These are phyloP conservation scores for Paramormyrops hopkinsi DNA, from an alignment of 2,797 vertebrate species.

Conservation along the genomic window DNA sequence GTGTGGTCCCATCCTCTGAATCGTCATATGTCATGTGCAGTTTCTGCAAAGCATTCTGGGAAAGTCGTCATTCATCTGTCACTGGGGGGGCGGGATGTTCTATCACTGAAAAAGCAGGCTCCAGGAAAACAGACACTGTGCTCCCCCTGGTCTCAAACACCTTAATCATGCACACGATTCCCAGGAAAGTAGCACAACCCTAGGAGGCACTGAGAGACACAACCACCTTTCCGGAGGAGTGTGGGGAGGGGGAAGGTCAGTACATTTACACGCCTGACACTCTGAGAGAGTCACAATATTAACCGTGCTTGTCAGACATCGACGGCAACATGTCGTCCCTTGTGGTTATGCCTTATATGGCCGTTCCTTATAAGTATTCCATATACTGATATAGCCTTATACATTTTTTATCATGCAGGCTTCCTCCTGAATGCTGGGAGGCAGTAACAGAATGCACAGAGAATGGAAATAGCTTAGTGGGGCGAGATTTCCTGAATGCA, in stretches of 20 bases:
- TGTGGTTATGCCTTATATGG: background rate
- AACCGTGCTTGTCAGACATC: conserved; percentile 9
- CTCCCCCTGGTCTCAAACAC: background rate
- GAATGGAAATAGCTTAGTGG: background rate
- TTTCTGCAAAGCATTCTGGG: background rate
- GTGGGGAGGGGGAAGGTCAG: background rate
- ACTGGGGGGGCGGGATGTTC: background rate
- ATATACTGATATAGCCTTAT: background rate
- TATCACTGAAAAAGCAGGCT: background rate
- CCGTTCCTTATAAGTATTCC: background rate
- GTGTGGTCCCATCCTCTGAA: background rate
- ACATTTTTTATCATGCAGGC: background rate
- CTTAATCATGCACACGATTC: background rate
- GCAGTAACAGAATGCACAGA: background rate
- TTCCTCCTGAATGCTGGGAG: background rate
- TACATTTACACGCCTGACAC: background rate
- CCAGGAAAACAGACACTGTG: conserved; percentile 9
- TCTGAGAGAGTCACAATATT: conserved; percentile 37
- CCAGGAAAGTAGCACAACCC: conserved; percentile 39
- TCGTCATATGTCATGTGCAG: background rate
- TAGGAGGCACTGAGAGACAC: conserved; percentile 14
- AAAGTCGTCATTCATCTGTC: background rate
- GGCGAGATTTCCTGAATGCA: background rate
- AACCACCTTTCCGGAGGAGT: background rate
- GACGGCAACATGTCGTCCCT: background rate